These are phyloP conservation scores for Augochlora pura DNA, from an alignment of 1,140 invertebrate genomes.

Conservation along the genomic window DNA sequence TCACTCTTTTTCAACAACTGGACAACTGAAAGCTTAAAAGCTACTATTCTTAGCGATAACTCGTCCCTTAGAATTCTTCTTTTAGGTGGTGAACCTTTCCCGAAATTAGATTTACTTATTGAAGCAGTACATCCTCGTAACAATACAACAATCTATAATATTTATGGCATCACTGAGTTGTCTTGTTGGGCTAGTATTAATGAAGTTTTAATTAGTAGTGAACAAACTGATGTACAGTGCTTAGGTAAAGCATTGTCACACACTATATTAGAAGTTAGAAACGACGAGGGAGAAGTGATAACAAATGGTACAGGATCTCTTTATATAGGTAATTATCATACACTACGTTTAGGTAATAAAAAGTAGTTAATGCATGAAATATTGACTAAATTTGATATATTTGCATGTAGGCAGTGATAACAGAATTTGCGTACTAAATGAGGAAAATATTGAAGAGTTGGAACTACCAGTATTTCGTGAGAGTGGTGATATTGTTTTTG, in stretches of 20 bases:
- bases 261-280: constrained; percentile 82
- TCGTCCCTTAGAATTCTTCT: constrained; percentile 82
- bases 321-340: constrained; percentile 79
- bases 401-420: constrained; percentile 81
- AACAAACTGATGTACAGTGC: constrained; percentile 47
- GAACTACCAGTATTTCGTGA: constrained; percentile 80
- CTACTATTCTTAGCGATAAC: constrained; percentile 81
- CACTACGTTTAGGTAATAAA: constrained; percentile 19
- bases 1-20: constrained; percentile 84
- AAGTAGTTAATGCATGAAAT: constrained; percentile 11
- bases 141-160: constrained; percentile 85
- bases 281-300: constrained; percentile 65
- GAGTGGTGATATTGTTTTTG: constrained; percentile 85
- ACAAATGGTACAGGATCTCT: constrained; percentile 81
- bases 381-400: constrained; percentile 22
- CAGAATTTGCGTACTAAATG: constrained; percentile 83
- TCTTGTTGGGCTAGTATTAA: constrained; percentile 90
- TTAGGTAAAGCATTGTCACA: constrained; percentile 84
- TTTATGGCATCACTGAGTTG: constrained; percentile 92
- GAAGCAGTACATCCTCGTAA: constrained; percentile 79
- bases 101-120: constrained; percentile 75
- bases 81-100: constrained; percentile 84
- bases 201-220: constrained; percentile 77
- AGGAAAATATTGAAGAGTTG: constrained; percentile 76
- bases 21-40: constrained; percentile 79